A percentile compares a stretch with the other conserved stretches of the same genome.
Evolutionary conservation across 2,113 vertebrate genomes (phyloP).

Genomic region (Orthonyx spaldingii): DNA sequence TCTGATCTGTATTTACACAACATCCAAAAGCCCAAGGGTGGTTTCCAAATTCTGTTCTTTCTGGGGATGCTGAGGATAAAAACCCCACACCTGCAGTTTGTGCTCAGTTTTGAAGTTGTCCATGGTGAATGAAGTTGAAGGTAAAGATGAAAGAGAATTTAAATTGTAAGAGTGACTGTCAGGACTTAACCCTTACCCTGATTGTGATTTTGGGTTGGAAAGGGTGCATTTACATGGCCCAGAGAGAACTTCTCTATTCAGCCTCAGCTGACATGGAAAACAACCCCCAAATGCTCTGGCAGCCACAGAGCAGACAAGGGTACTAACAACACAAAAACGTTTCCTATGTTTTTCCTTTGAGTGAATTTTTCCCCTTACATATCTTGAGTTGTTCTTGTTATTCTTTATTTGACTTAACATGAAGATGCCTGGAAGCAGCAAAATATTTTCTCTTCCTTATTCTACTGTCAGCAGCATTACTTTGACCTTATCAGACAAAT

Average conservation of each 20-base stretch:
- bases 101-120: not conserved
- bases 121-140: rapidly evolving
- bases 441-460: constrained; percentile 54
- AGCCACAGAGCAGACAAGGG: not conserved
- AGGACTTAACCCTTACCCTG: not conserved
- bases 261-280: not conserved
- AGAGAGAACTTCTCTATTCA: not conserved
- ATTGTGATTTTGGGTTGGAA: not conserved
- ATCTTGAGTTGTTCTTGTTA: constrained; percentile 30
- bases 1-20: not conserved
- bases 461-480: constrained; percentile 47
- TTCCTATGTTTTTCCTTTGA: not conserved
- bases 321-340: not conserved
- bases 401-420: constrained; percentile 59
- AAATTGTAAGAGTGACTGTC: not conserved
- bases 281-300: not conserved
- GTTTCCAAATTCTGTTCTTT: not conserved
- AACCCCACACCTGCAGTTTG: not conserved
- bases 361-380: not conserved
- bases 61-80: not conserved
- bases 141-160: not conserved
- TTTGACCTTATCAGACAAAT: constrained; percentile 69
- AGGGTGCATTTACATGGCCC: not conserved
- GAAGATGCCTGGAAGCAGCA: constrained; percentile 43
- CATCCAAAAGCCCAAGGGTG: not conserved